Percentiles rank a stretch among this genome's conserved stretches.
Evolutionary conservation across 2,797 vertebrate genomes (phyloP).

Genomic region (Acrossocheilus fasciatus): DNA sequence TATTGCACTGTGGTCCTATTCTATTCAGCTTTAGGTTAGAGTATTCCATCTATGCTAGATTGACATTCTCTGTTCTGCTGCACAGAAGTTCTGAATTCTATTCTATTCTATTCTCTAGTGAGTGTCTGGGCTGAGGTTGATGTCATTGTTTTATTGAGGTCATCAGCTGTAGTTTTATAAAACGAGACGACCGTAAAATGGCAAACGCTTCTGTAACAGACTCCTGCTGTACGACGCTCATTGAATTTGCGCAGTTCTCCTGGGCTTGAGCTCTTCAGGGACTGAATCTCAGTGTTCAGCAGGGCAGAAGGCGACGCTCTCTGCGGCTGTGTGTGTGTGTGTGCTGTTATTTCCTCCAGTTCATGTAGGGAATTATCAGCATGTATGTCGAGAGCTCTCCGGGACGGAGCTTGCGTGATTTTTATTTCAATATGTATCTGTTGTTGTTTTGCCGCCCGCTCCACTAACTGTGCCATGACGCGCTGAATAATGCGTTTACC

Average conservation of each 20-base stretch:
- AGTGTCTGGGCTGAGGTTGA: background rate
- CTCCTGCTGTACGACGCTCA: background rate
- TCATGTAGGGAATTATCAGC: background rate
- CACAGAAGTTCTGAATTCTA: background rate
- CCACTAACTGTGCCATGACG: slow-evolving; percentile 52
- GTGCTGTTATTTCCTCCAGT: background rate
- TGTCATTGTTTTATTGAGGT: background rate
- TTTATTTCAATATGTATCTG: background rate
- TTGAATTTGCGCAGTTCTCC: background rate
- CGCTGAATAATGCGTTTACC: slow-evolving; percentile 63
- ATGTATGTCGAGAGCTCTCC: background rate
- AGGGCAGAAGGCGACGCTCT: slow-evolving; percentile 64
- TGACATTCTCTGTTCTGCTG: background rate
- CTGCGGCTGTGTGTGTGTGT: background rate
- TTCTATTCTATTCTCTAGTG: background rate
- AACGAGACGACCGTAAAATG: background rate
- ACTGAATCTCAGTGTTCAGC: slow-evolving; percentile 61
- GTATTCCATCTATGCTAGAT: background rate
- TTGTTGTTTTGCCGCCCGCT: slow-evolving; percentile 33
- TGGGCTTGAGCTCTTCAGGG: slow-evolving; percentile 13
- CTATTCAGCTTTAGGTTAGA: background rate
- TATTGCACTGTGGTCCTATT: background rate
- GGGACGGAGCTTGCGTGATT: background rate
- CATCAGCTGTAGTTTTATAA: background rate
- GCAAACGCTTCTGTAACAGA: background rate